phyloP scores from a whole-genome alignment of 1,140 invertebrate genomes.

The Meteorus sp. region DNA sequence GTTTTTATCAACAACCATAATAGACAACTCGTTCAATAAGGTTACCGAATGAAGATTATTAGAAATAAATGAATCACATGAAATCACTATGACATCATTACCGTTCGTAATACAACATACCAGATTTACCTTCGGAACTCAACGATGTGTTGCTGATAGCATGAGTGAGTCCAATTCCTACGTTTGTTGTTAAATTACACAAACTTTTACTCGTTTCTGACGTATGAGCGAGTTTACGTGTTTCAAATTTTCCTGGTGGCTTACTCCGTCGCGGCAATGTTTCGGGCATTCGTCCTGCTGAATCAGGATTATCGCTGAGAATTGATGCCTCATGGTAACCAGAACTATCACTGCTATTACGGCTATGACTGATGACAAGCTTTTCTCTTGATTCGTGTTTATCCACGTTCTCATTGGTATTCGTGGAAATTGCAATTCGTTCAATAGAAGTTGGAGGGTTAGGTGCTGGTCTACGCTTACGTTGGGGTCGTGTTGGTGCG shows the following conservation, averaged over 20 bases:
- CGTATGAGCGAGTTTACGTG: constrained; percentile 48
- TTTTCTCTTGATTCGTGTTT: constrained; percentile 40
- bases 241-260: constrained; percentile 36
- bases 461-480: constrained; percentile 65
- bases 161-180: constrained; percentile 41
- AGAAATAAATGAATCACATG: neutral
- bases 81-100: neutral
- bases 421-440: neutral
- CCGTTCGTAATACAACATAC: neutral
- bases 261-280: constrained; percentile 50
- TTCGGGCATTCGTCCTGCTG: constrained; percentile 48
- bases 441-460: constrained; percentile 57
- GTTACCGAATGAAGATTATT: constrained; percentile 2
- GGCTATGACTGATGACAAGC: constrained; percentile 66
- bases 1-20: neutral
- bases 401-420: constrained; percentile 16
- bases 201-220: constrained; percentile 54
- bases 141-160: constrained; percentile 53
- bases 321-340: constrained; percentile 76
- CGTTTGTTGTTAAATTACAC: constrained; percentile 45
- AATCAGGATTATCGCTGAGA: constrained; percentile 65
- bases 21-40: no score
- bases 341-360: constrained; percentile 76
- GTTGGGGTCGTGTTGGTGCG: constrained; percentile 55
- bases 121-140: constrained; percentile 47